A percentile compares a stretch with the other conserved stretches of the same genome.
Evolutionary conservation across 2,888 invertebrate genomes (phyloP).

Genomic region (Macaria liturata): DNA sequence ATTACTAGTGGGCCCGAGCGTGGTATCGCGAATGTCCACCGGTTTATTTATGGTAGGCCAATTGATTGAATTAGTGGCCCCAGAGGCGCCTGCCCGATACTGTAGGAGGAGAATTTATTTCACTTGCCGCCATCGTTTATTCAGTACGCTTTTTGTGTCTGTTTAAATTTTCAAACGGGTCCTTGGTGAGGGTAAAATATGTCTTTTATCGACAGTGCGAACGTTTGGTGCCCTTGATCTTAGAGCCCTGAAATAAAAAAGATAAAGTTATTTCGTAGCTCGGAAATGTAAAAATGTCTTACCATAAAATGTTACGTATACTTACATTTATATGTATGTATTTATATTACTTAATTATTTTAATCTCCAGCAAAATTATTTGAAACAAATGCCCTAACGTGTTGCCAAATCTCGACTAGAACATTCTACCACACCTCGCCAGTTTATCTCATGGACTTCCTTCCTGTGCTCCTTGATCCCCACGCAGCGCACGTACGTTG

Average conservation of each 20-base stretch:
- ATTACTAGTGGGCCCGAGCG: slow-evolving; percentile 67
- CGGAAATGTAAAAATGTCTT: too few species aligned
- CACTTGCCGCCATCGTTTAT: slow-evolving; percentile 54
- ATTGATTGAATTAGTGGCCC: slow-evolving; percentile 82
- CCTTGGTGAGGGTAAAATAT: slow-evolving; percentile 8
- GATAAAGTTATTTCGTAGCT: too few species aligned
- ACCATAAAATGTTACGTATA: too few species aligned
- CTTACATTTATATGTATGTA: too few species aligned
- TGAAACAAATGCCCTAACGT: too few species aligned
- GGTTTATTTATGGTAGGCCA: slow-evolving; percentile 76
- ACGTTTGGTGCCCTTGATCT: too few species aligned
- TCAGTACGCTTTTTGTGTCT: slow-evolving; percentile 45
- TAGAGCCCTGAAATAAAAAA: too few species aligned
- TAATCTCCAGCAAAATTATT: too few species aligned
- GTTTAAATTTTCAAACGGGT: slow-evolving; percentile 32
- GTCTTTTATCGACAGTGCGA: background rate
- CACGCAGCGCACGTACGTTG: slow-evolving; percentile 60
- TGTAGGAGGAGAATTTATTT: slow-evolving; percentile 66
- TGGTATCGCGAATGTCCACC: slow-evolving; percentile 71
- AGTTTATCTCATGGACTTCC: slow-evolving; percentile 17
- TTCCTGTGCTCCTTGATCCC: slow-evolving; percentile 11
- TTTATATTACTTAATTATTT: too few species aligned
- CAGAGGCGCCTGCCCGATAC: slow-evolving; percentile 69
- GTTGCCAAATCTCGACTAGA: too few species aligned
- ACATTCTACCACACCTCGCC: too few species aligned